Base-by-base conservation (phyloP, 2,888 invertebrate genomes). In the Tineola bisselliella region DNA sequence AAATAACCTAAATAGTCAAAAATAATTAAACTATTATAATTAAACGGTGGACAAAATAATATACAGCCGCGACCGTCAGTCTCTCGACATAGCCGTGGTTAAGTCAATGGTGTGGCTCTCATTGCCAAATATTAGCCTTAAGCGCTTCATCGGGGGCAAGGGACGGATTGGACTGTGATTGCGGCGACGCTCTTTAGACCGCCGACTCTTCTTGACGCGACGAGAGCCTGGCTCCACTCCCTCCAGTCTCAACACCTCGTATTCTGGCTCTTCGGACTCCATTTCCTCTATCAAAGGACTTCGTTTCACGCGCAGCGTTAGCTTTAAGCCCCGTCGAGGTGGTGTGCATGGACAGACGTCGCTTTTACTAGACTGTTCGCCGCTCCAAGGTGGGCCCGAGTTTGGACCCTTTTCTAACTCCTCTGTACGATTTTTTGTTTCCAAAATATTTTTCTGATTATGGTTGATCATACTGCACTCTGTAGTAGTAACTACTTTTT, bases 31-130 rank as follows among this genome's bases (percentile, higher is more conserved):
- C 48, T 48, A 48, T 3, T 17, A 12, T 43, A 43, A n/a, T 43
- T n/a, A 48, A 79, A 81, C 86, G 84, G 86, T 86, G 86, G 86
- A 84, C 48, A 48, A n/a, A 17, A 48, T 48, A 38, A 38, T 48
- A 48, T 15, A 48, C 15, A 48, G 3, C 8, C 48, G n/a, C 77
- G 74, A 66, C 74, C 72, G 87, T 88, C 88, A 87, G 84, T 87
- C 87, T 79, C 88, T 89, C 73, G 88, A 86, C 71, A 90, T 87
- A 83, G 90, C 91, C 84, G 92, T 89, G 80, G 95, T 94, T 87
- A 96, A 90, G 88, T 95, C 93, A 75, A 95, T 95, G 74, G 94
- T 95, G 74, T 92, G 93, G 73, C 94, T 93, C 79, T 96, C 96
- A 77, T 95, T 94, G 68, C 96, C 95, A 72, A 96, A 93, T 71